phyloP scores from a whole-genome alignment of 2,888 invertebrate genomes.

The Aphidius colemani region DNA sequence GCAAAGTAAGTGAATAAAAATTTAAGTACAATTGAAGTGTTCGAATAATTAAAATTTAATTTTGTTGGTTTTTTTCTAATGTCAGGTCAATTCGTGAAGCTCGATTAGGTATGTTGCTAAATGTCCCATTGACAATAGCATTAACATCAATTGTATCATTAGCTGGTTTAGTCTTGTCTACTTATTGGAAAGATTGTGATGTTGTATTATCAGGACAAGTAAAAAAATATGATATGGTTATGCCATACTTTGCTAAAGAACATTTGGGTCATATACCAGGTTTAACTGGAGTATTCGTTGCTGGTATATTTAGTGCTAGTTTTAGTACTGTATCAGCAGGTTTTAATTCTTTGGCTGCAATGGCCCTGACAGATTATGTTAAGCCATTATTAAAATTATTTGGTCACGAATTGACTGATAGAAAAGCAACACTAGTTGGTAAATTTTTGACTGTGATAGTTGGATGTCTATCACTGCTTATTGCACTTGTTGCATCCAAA shows the following conservation, averaged over 20 bases:
- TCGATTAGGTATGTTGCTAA: conserved; percentile 74
- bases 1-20: conserved; percentile 66
- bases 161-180: conserved; percentile 79
- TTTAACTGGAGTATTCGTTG: conserved; percentile 53
- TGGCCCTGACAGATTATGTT: conserved; percentile 86
- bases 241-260: conserved; percentile 80
- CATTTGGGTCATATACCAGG: conserved; percentile 60
- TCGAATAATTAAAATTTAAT: too few species aligned
- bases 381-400: conserved; percentile 60
- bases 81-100: too few species aligned
- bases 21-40: too few species aligned
- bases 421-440: conserved; percentile 72
- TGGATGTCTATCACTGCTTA: conserved; percentile 41
- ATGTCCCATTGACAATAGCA: conserved; percentile 74
- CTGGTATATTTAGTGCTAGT: conserved; percentile 86
- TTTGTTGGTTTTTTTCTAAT: conserved; percentile 53
- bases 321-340: conserved; percentile 91
- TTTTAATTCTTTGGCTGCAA: conserved; percentile 87
- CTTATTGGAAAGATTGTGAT: conserved; percentile 81
- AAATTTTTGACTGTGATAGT: conserved; percentile 44
- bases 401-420: conserved; percentile 71
- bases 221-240: conserved; percentile 70
- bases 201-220: conserved; percentile 71
- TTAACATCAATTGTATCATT: conserved; percentile 72
- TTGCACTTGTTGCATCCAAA: conserved; percentile 46